Evolutionary conservation across 2,888 invertebrate genomes (phyloP).

Genomic region (Polydesmus complanatus): DNA sequence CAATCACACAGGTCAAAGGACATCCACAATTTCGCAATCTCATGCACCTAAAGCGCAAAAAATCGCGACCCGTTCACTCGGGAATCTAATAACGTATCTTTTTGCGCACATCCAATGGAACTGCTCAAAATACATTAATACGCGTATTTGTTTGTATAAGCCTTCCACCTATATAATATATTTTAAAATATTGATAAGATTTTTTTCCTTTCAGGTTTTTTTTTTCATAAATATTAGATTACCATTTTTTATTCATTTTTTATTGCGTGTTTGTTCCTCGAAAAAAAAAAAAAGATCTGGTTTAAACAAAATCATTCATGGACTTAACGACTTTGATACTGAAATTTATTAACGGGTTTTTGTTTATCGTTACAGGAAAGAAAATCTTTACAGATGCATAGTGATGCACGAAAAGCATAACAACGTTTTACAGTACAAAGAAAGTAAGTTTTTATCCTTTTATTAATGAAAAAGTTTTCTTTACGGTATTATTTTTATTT

Average conservation of each 20-base stretch:
- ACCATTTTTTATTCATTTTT: too few species aligned
- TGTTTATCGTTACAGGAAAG: constrained; percentile 53
- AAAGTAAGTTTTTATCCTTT: constrained; percentile 58
- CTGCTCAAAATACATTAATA: too few species aligned
- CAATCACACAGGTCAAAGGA: not conserved
- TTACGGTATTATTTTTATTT: too few species aligned
- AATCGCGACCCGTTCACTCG: not conserved
- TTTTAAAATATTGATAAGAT: not conserved
- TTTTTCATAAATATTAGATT: too few species aligned
- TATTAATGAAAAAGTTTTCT: too few species aligned
- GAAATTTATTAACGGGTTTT: constrained; percentile 19
- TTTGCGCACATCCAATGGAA: not conserved
- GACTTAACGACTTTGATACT: too few species aligned
- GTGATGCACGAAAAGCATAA: constrained; percentile 90
- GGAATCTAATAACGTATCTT: not conserved
- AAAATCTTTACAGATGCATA: constrained; percentile 78
- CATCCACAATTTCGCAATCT: not conserved
- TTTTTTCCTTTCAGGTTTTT: not conserved
- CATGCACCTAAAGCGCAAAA: not conserved
- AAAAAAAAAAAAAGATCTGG: too few species aligned
- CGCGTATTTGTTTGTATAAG: too few species aligned
- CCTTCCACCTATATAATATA: too few species aligned
- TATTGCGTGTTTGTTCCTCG: too few species aligned
- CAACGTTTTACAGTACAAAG: constrained; percentile 92
- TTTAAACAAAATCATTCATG: too few species aligned